These are phyloP conservation scores for Drosophila setosimentum DNA, from an alignment of 2,888 invertebrate species.

Conservation along the genomic window DNA sequence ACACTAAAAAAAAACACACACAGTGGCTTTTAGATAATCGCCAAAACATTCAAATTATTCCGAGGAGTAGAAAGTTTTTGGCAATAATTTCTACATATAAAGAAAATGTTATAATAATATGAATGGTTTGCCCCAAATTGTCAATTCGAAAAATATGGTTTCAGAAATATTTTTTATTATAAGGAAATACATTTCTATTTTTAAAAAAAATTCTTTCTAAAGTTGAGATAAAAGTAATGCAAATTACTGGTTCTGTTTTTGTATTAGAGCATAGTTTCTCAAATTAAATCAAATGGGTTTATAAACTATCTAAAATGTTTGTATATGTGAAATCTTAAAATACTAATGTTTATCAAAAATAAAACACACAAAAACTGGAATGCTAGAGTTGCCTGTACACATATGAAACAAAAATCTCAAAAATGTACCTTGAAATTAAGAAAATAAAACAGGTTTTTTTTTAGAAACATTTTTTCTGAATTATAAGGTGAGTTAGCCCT, in stretches of 20 bases:
- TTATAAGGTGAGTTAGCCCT: not conserved
- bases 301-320: not conserved
- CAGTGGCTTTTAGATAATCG: not conserved
- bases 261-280: not conserved
- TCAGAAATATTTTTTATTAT: not conserved
- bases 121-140: not conserved
- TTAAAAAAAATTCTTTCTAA: not conserved
- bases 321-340: not conserved
- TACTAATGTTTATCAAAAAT: not conserved
- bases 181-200: not conserved
- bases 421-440: not conserved
- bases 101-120: not conserved
- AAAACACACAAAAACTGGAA: not conserved
- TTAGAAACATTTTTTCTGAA: not conserved
- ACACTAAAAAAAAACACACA: not conserved
- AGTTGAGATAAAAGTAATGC: not conserved
- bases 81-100: not conserved
- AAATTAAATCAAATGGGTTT: not conserved
- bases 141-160: not conserved
- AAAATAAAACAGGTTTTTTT: not conserved
- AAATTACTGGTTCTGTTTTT: not conserved
- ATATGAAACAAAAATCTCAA: not conserved
- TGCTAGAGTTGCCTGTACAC: not conserved
- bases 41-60: not conserved
- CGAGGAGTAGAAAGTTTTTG: not conserved